These are phyloP conservation scores for Acanthopleura granulata DNA, from an alignment of 2,888 invertebrate species.

Conservation along the genomic window DNA sequence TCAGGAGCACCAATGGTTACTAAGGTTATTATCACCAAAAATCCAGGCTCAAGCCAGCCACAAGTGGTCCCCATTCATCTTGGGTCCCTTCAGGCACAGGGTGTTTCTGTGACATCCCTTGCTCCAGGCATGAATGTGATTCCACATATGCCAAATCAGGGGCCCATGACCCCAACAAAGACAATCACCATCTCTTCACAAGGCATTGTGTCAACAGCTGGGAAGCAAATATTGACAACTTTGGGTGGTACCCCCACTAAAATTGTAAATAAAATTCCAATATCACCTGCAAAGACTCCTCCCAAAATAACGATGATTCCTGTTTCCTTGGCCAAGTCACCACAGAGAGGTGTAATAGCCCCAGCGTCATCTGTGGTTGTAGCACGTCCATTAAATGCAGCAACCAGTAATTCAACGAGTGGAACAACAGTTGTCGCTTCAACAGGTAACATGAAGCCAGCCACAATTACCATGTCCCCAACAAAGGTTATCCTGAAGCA, in stretches of 20 bases:
- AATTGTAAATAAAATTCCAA: slow-evolving; percentile 58
- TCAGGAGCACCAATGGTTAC: slow-evolving; percentile 53
- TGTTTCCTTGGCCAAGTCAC: slow-evolving; percentile 76
- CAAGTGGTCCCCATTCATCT: slow-evolving; percentile 55
- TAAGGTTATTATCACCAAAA: slow-evolving; percentile 68
- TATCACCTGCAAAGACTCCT: slow-evolving; percentile 70
- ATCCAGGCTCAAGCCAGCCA: slow-evolving; percentile 59
- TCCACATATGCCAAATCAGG: slow-evolving; percentile 24
- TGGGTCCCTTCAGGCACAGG: slow-evolving; percentile 35
- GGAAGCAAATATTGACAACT: slow-evolving; percentile 51
- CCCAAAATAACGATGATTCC: slow-evolving; percentile 72
- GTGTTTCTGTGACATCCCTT: slow-evolving; percentile 30
- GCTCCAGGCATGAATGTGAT: slow-evolving; percentile 30
- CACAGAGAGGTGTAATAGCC: slow-evolving; percentile 75
- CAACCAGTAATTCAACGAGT: slow-evolving; percentile 31
- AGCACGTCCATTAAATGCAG: slow-evolving; percentile 29
- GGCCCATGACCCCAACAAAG: slow-evolving; percentile 70
- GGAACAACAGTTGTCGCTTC: slow-evolving; percentile 28
- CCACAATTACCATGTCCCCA: slow-evolving; percentile 56
- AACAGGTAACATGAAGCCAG: slow-evolving; percentile 28
- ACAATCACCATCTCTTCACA: slow-evolving; percentile 78
- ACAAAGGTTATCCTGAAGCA: slow-evolving; percentile 66
- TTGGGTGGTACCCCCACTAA: slow-evolving; percentile 52
- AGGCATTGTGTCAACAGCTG: slow-evolving; percentile 52
- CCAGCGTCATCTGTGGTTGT: slow-evolving; percentile 37